Evolutionary conservation across 2,113 vertebrate genomes (phyloP).

Genomic region (Saccopteryx bilineata): DNA sequence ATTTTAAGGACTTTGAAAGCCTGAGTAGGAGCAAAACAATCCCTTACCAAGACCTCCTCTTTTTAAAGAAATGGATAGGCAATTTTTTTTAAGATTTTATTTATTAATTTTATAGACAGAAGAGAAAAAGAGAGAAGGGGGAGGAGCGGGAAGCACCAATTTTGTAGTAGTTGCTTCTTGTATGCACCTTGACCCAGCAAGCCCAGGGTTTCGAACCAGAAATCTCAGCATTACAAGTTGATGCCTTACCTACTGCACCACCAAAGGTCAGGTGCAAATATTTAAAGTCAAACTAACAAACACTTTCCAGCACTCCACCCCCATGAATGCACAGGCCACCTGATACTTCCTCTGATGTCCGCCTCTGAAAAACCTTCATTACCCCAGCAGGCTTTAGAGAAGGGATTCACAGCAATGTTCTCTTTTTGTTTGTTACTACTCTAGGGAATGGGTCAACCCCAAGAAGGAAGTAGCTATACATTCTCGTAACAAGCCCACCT

Average conservation of each 20-base stretch:
- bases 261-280: background rate
- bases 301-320: background rate
- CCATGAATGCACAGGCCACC: background rate
- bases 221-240: too few species aligned
- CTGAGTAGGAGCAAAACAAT: background rate
- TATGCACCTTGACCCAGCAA: too few species aligned
- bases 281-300: slow-evolving; percentile 33
- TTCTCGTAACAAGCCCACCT: background rate
- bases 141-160: too few species aligned
- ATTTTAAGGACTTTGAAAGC: slow-evolving; percentile 33
- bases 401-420: background rate
- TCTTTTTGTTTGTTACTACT: slow-evolving; percentile 13
- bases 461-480: slow-evolving; percentile 21
- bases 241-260: too few species aligned
- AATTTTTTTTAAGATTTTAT: background rate
- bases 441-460: background rate
- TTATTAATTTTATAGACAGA: too few species aligned
- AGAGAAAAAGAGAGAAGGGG: too few species aligned
- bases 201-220: too few species aligned
- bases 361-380: background rate
- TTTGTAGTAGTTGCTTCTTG: too few species aligned
- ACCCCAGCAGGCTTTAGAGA: background rate
- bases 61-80: background rate
- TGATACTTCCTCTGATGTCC: background rate
- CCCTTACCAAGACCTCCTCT: background rate